Evolutionary conservation across 2,797 vertebrate genomes (phyloP).

Genomic region (Mormyrus proboscirostris): DNA sequence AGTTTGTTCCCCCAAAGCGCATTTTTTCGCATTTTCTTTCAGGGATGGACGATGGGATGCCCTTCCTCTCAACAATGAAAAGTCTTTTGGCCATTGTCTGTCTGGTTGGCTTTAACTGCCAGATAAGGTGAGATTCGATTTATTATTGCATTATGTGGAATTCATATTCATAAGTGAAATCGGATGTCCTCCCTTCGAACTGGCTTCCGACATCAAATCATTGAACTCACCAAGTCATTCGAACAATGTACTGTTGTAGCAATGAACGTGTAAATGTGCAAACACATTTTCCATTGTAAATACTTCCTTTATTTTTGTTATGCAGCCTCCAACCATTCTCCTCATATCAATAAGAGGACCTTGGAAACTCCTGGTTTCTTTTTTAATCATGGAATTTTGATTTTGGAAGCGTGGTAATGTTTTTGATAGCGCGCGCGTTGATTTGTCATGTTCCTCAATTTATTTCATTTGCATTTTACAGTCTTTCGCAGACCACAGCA

Average conservation of each 20-base stretch:
- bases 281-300: background rate
- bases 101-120: constrained; percentile 77
- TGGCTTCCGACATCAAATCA: background rate
- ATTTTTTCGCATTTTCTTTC: constrained; percentile 36
- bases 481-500: constrained; percentile 78
- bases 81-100: constrained; percentile 70
- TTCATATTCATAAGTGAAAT: background rate
- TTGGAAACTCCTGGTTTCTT: background rate
- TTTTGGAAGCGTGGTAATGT: background rate
- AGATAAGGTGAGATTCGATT: constrained; percentile 70
- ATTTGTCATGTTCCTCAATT: background rate
- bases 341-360: background rate
- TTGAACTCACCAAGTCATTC: background rate
- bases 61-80: constrained; percentile 78
- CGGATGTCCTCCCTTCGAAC: background rate
- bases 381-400: background rate
- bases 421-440: background rate
- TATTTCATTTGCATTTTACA: constrained; percentile 31
- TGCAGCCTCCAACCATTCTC: background rate
- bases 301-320: background rate
- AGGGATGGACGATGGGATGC: constrained; percentile 92
- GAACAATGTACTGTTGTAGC: background rate
- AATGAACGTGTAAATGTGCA: background rate
- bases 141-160: background rate
- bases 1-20: background rate